Percentiles rank a stretch among this genome's conserved stretches.
Evolutionary conservation across 2,888 invertebrate genomes (phyloP).

Genomic region (Leucozona laternaria): DNA sequence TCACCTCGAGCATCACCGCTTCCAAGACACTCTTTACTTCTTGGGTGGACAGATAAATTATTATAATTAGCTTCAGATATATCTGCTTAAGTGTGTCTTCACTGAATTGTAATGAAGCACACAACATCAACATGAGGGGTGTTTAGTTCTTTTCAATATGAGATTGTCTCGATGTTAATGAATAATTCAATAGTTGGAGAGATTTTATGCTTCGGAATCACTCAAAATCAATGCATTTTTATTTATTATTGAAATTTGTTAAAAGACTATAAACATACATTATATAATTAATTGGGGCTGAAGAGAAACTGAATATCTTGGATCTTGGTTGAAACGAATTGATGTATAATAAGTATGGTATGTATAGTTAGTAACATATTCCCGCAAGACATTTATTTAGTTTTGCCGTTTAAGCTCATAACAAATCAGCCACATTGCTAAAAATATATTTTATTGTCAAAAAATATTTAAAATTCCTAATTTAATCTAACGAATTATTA

Average conservation of each 20-base stretch:
- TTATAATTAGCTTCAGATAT: constrained; percentile 55
- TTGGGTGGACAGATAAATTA: constrained; percentile 69
- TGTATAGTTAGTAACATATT: too few relatives aligned
- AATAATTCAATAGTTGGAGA: constrained; percentile 60
- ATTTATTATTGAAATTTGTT: constrained; percentile 39
- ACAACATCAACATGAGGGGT: constrained; percentile 2
- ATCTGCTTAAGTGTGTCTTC: constrained; percentile 57
- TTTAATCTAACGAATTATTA: too few relatives aligned
- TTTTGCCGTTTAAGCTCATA: too few relatives aligned
- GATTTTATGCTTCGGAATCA: constrained; percentile 46
- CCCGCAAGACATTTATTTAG: too few relatives aligned
- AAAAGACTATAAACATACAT: neutral
- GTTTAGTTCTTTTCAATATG: constrained; percentile 30
- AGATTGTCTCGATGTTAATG: constrained; percentile 39
- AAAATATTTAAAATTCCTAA: too few relatives aligned
- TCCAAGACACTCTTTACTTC: constrained; percentile 30
- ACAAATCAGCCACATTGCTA: too few relatives aligned
- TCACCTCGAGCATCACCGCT: constrained; percentile 37
- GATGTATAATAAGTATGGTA: too few relatives aligned
- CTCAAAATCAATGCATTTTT: constrained; percentile 32
- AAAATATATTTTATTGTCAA: too few relatives aligned
- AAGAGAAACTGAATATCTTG: neutral
- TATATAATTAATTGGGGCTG: neutral
- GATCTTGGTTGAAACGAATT: too few relatives aligned
- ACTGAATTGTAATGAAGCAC: constrained; percentile 56